Base-by-base conservation (phyloP, 2,113 vertebrate species). In the Leptobrachium leishanense region DNA sequence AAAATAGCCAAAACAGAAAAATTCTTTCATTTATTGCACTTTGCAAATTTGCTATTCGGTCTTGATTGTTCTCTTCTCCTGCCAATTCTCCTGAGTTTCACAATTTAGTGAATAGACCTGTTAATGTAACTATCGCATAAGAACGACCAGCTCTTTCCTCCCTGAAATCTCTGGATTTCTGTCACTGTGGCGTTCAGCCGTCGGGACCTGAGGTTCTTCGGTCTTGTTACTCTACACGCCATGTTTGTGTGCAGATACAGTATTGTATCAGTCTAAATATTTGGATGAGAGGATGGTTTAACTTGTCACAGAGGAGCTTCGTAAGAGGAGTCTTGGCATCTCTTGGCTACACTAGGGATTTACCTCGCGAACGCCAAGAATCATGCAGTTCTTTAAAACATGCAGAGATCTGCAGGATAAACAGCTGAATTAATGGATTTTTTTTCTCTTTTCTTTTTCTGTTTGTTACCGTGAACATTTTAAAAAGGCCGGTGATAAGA, bases 261-360 rank as follows among this genome's bases (percentile, higher is more conserved):
- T 10, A 65, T 74, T 68, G 53, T 74, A 80, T 74, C 68, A 68
- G 70, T 73, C 62, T 74, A 80, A 80, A 80, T 80, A 80, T 80
- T 80, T 80, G 77, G 77, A 74, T 64, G 40, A 74, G 74, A 71
- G 42, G 53, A 80, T 59, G 70, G 46, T 74, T 80, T 80, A 53
- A 53, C 71, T 73, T 80, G 77, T 73, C 66, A 68, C 74, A 70
- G 62, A 73, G 20, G 57, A 72, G 71, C 63, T 43, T 53, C 74
- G 77, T 80, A 74, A 80, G 68, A 74, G 77, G 65, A 74, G 71
- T 80, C 77, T 80, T 80, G 77, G 77, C 77, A 80, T 68, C 70
- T 74, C 54, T 71, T 74, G 54, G 15, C 71, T 72, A 80, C 77
- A 74, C 77, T 67, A 20, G 77, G 77, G 77, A 80, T 80, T 80